Evolutionary conservation across 2,797 vertebrate genomes (phyloP), one percentile per base, ranked within the genome.

Genomic region (Etheostoma perlongum): DNA sequence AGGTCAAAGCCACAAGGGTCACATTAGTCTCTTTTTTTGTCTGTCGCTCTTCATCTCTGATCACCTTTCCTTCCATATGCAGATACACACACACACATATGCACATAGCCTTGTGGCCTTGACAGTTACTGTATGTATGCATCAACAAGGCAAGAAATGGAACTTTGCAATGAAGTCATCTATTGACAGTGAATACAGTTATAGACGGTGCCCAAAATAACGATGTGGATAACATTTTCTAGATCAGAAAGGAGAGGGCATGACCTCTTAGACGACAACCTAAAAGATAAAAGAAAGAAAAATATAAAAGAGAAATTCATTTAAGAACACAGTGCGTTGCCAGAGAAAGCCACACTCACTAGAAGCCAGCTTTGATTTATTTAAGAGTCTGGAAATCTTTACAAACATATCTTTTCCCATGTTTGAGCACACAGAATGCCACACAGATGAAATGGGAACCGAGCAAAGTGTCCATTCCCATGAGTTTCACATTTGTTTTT

Each of bases 1-100:
- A 87, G 84, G 87, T 82, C 77, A 88, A 74, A 83, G 58, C 62
- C 73, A 78, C 74, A 69, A 82, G 78, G 85, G 82, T 89, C 81
- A 88, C 86, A 88, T 89, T 86, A 81, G 68, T 85, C 68, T 87
- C 53, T 71, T 40, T 30, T 27, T 80, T 64, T 81, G 70, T 84
- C 78, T 77, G 62, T 33, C 62, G 46, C 70, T 83, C 79, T 78
- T 84, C 84, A 88, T 89, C 88, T 87, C 63, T 78, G 64, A 86
- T 85, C 72, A 80, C 79, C 67, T 66, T 61, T 75, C 53, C 53
- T 57, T 47, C 12, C 57, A 21, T 33, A 25, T 23, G 4, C 47
- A 44, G 63, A 30, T 2, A 0, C 65, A 40, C 19, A 44, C 21
- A 33, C 18, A 27, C 36, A 59, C 42, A 15, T 2, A 1, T 36